Evolutionary conservation across 2,888 invertebrate genomes (phyloP).

Genomic region (Cordilura impudica): DNA sequence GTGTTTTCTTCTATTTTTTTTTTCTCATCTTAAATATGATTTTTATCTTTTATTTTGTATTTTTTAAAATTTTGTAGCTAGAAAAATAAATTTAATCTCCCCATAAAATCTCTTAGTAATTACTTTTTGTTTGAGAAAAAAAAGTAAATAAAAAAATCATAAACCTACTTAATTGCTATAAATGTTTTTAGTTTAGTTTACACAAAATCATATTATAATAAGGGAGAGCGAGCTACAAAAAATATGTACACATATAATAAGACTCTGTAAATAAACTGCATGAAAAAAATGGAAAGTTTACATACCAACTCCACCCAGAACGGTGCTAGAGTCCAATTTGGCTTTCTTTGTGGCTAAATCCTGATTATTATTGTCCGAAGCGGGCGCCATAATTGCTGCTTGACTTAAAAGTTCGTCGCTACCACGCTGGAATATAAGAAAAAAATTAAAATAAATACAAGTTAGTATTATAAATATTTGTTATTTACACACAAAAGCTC

Average conservation of each 20-base stretch:
- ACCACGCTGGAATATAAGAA: constrained; percentile 87
- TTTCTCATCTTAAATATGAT: constrained; percentile 11
- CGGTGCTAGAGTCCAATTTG: constrained; percentile 79
- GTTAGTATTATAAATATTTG: constrained; percentile 57
- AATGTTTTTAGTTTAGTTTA: constrained; percentile 38
- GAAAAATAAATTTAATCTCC: constrained; percentile 11
- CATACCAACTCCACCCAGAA: constrained; percentile 78
- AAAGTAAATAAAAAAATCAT: constrained; percentile 21
- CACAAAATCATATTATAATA: constrained; percentile 26
- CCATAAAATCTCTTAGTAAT: constrained; percentile 10
- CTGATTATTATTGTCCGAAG: constrained; percentile 96
- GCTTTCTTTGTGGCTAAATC: constrained; percentile 97
- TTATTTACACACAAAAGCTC: constrained; percentile 55
- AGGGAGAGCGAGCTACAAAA: constrained; percentile 1
- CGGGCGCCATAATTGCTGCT: constrained; percentile 95
- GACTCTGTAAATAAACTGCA: background rate
- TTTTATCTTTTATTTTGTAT: background rate
- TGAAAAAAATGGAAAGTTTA: constrained; percentile 45
- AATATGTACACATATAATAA: constrained; percentile 2
- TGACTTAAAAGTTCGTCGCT: constrained; percentile 98
- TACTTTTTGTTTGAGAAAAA: background rate
- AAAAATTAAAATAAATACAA: constrained; percentile 55
- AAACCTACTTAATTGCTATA: constrained; percentile 54
- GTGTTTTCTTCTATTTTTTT: background rate
- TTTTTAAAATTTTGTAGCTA: background rate